Conservation (phyloP, 2,113 vertebrate species). For the cat (Felis catus) region F.catus_Fca126_mat1.0 CM031418.1:40654501-40655000, state of each 20-base stretch:
- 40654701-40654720: background rate
- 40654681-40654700: background rate
- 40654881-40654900: slow-evolving; percentile 2
- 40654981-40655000: background rate
- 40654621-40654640: background rate
- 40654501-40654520: background rate
- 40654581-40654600: background rate
- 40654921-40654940: background rate
- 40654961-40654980: background rate
- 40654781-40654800: background rate
- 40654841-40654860: background rate
- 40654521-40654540: background rate
- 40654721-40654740: background rate
- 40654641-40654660: background rate
- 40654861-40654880: background rate
- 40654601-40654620: background rate
- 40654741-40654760: background rate
- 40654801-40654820: background rate
- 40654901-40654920: background rate
- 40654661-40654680: background rate
- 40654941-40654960: background rate
- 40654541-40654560: background rate
- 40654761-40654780: background rate
- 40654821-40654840: background rate
- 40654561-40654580: background rate